phyloP scores from a whole-genome alignment of 2,113 vertebrate genomes.

The Marmota monax region DNA sequence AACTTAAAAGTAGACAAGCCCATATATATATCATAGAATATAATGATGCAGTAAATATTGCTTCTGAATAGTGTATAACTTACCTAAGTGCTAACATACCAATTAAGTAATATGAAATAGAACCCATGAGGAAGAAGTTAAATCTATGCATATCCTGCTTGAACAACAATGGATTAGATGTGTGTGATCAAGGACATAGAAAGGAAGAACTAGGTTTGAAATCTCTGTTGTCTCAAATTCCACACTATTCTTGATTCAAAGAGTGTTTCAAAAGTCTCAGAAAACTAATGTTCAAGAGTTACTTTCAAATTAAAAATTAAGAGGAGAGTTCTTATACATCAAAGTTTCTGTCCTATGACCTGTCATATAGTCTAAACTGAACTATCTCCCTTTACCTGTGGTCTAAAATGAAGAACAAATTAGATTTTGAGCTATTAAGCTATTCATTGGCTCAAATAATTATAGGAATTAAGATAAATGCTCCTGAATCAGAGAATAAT shows the following conservation, averaged over 20 bases:
- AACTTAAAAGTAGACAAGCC: not conserved
- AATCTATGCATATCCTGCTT: not conserved
- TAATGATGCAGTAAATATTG: not conserved
- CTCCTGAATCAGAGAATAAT: not conserved
- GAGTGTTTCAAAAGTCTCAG: not conserved
- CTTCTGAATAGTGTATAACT: not conserved
- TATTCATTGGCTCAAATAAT: not conserved
- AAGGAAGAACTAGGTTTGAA: not conserved
- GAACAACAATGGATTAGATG: not conserved
- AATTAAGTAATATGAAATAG: not conserved
- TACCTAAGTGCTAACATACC: not conserved
- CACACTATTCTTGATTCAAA: not conserved
- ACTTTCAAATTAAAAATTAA: conserved; percentile 4
- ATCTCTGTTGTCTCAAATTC: not conserved
- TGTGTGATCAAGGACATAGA: not conserved
- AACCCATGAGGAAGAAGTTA: not conserved
- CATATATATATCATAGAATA: not conserved
- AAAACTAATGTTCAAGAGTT: not conserved
- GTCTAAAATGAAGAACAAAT: not conserved
- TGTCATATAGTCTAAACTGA: not conserved
- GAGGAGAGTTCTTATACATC: not conserved
- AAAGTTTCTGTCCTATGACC: not conserved
- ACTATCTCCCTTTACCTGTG: not conserved
- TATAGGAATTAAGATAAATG: not conserved
- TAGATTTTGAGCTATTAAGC: not conserved